These are phyloP conservation scores for Drosophila leontia DNA, from an alignment of 1,140 invertebrate species.

Conservation along the genomic window DNA sequence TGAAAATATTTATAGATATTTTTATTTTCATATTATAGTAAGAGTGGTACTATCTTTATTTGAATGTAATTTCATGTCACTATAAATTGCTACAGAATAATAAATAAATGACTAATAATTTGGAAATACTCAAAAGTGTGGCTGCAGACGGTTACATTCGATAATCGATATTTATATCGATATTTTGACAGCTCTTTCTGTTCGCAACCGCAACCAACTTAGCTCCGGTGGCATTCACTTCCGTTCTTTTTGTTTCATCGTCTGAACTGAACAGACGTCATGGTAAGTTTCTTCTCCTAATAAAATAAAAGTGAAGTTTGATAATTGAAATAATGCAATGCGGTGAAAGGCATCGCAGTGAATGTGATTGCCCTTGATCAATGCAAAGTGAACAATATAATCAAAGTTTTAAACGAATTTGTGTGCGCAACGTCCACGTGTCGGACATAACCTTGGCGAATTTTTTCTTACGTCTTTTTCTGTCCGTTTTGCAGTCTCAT, in stretches of 20 bases:
- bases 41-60: no score
- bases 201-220: constrained; percentile 49
- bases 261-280: constrained; percentile 79
- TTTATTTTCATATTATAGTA: no score
- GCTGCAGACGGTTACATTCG: no score
- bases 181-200: neutral
- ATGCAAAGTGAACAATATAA: neutral
- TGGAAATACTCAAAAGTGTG: no score
- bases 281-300: constrained; percentile 56
- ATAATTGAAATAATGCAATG: neutral
- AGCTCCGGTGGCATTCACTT: constrained; percentile 7
- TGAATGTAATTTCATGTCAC: no score
- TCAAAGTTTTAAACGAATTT: neutral
- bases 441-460: constrained; percentile 19
- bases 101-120: no score
- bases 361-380: no score
- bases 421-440: constrained; percentile 11
- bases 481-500: constrained; percentile 93
- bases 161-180: neutral
- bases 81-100: no score
- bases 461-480: constrained; percentile 3
- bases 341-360: neutral
- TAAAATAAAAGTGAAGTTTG: neutral
- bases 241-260: constrained; percentile 80
- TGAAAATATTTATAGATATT: no score